Evolutionary conservation across 2,888 invertebrate species (phyloP).

Genomic region (Standfussiana lucernea): DNA sequence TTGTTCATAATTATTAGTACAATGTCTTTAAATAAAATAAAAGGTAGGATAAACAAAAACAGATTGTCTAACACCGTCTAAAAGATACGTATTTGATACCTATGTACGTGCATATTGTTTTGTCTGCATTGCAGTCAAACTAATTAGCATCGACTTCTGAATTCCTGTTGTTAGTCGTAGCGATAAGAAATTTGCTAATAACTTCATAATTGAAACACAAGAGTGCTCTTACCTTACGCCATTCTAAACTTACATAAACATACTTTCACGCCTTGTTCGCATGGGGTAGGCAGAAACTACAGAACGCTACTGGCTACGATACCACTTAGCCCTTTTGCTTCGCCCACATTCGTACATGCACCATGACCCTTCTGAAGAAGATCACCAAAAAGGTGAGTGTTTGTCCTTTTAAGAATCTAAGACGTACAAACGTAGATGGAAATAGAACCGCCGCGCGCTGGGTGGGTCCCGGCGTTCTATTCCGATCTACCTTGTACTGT

Average conservation of each 20-base stretch:
- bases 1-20: not conserved
- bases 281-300: not conserved
- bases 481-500: not conserved
- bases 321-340: not conserved
- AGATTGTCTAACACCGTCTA: not conserved
- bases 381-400: not conserved
- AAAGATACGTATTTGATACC: not conserved
- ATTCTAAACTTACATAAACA: not conserved
- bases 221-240: not conserved
- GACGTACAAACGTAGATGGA: no score
- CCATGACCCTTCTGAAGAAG: not conserved
- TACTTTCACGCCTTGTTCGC: not conserved
- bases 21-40: not conserved
- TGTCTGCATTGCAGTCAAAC: not conserved
- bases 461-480: not conserved
- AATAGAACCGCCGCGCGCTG: no score
- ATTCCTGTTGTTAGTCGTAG: not conserved
- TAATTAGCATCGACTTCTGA: not conserved
- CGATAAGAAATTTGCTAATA: not conserved
- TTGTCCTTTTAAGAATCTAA: not conserved
- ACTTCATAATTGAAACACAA: constrained; percentile 5
- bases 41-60: not conserved
- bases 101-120: not conserved
- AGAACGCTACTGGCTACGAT: not conserved
- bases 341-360: not conserved